These are phyloP conservation scores for Lichenostomus cassidix DNA, from an alignment of 2,113 vertebrate species.

Conservation along the genomic window DNA sequence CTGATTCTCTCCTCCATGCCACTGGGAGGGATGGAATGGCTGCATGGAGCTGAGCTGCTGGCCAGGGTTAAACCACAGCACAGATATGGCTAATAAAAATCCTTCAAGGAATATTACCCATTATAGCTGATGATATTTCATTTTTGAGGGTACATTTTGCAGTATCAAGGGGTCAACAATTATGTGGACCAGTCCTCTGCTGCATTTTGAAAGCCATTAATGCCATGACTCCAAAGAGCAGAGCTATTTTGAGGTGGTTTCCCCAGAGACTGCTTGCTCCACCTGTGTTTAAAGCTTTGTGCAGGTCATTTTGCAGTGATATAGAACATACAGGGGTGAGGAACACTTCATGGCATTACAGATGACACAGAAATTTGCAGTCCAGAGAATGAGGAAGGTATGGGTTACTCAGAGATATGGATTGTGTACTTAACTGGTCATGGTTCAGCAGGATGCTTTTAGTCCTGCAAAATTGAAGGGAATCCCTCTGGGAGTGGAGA, in stretches of 20 bases:
- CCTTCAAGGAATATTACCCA: not conserved
- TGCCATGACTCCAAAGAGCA: not conserved
- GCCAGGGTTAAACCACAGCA: not conserved
- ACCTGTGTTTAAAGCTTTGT: not conserved
- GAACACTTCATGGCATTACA: not conserved
- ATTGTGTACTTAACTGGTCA: conserved; percentile 36
- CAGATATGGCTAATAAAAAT: not conserved
- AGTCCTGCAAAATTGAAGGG: conserved; percentile 32
- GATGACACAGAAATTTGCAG: conserved; percentile 23
- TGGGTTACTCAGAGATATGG: conserved; percentile 18
- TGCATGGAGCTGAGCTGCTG: not conserved
- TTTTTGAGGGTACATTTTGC: not conserved
- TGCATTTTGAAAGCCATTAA: not conserved
- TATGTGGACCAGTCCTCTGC: not conserved
- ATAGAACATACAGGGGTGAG: not conserved
- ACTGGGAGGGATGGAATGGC: rapidly evolving
- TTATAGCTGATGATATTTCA: rapidly evolving
- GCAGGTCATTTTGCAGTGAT: not conserved
- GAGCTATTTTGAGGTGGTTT: not conserved
- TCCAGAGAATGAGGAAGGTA: not conserved
- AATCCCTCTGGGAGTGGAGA: conserved; percentile 24
- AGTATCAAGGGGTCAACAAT: not conserved
- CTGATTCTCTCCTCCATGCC: not conserved
- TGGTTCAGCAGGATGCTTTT: conserved; percentile 55
- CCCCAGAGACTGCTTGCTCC: not conserved